phyloP scores from a whole-genome alignment of 64 coral and sea anemone genomes.

The Exaiptasia diaphana region DNA sequence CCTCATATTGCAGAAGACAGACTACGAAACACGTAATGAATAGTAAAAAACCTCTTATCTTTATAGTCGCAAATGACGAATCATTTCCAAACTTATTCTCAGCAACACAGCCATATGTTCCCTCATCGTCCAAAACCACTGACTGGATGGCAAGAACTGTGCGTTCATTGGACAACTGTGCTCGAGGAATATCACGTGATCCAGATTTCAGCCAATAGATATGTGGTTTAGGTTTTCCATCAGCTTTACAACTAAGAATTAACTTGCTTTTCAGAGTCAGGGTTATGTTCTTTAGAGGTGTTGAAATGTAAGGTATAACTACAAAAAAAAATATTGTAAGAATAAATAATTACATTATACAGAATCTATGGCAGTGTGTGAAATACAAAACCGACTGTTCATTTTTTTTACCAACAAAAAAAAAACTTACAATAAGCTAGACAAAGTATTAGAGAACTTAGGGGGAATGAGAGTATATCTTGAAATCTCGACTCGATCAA shows the following conservation, averaged over 20 bases:
- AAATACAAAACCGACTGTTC: too few relatives aligned
- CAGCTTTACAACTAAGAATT: neutral
- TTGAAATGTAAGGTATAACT: neutral
- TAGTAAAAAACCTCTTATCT: slow-evolving; percentile 3
- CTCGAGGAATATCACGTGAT: neutral
- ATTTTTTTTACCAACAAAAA: too few relatives aligned
- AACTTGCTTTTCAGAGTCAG: neutral
- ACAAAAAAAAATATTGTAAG: neutral
- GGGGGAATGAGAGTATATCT: too few relatives aligned
- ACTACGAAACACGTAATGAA: too few relatives aligned
- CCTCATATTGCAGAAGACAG: too few relatives aligned
- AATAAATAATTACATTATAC: neutral
- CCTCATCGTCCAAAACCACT: neutral
- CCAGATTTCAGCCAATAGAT: slow-evolving; percentile 32
- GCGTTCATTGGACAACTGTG: neutral
- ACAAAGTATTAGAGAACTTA: too few relatives aligned
- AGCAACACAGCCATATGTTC: neutral
- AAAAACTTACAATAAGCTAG: too few relatives aligned
- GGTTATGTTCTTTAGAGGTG: neutral
- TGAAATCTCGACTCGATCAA: too few relatives aligned
- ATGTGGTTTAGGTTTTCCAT: neutral
- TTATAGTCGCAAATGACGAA: neutral
- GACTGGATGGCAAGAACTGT: neutral
- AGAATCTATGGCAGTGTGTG: neutral
- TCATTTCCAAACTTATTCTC: slow-evolving; percentile 1